A percentile compares a stretch with the other conserved stretches of the same genome.
Evolutionary conservation across 23 tunicate genomes (phyloP).

Genomic region (Styela clava): DNA sequence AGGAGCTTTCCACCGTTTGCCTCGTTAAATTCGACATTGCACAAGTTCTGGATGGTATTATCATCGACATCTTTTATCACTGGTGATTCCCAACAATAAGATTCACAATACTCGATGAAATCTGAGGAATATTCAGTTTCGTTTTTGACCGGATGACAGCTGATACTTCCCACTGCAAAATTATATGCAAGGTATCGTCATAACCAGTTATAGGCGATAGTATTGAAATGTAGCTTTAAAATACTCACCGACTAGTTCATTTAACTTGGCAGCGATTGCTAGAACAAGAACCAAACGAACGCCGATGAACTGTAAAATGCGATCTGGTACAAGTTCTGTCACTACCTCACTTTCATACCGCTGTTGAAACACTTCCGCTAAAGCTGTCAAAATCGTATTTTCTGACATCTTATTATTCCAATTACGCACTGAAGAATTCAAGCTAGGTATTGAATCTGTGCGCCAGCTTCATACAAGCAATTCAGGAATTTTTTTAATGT

Average conservation of each 20-base stretch:
- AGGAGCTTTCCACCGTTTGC: background rate
- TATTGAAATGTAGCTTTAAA: too few species aligned
- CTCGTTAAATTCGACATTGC: background rate
- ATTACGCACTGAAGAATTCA: too few species aligned
- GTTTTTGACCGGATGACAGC: slow-evolving; percentile 26
- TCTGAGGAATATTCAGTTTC: background rate
- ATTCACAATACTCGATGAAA: slow-evolving; percentile 24
- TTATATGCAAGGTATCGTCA: too few species aligned
- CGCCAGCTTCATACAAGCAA: too few species aligned
- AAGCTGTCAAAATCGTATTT: background rate
- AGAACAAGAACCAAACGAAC: slow-evolving; percentile 21
- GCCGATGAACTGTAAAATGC: slow-evolving; percentile 24
- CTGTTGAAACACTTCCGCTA: slow-evolving; percentile 7
- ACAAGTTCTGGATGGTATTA: background rate
- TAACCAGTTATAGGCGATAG: too few species aligned
- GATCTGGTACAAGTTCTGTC: slow-evolving; percentile 32
- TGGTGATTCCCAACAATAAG: slow-evolving; percentile 50
- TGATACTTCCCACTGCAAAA: slow-evolving; percentile 6
- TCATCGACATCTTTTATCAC: too few species aligned
- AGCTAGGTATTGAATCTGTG: too few species aligned
- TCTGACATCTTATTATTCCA: background rate
- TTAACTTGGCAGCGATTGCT: slow-evolving; percentile 14
- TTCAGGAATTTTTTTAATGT: too few species aligned
- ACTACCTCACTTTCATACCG: slow-evolving; percentile 29
- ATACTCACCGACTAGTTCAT: slow-evolving; percentile 25